Evolutionary conservation across 1,140 invertebrate species (phyloP).

Genomic region (Araneus ventricosus): DNA sequence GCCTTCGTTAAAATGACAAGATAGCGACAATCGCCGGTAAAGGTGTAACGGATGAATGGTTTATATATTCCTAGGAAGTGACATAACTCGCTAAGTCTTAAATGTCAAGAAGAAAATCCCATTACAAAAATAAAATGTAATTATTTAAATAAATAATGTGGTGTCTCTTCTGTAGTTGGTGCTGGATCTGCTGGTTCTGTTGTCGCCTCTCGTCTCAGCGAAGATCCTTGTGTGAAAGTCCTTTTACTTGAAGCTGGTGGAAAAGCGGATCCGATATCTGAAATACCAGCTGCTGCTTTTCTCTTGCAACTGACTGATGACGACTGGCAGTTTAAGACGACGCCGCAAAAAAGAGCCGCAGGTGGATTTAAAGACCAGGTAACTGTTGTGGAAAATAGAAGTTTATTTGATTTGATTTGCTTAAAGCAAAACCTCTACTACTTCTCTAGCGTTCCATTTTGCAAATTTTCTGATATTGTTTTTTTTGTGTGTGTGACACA

Average conservation of each 20-base stretch:
- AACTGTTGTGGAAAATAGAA: background rate
- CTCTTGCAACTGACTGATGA: constrained; percentile 80
- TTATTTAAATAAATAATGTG: too few relatives aligned
- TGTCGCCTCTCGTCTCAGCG: constrained; percentile 84
- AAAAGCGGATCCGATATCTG: constrained; percentile 92
- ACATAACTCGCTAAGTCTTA: too few relatives aligned
- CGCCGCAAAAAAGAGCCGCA: constrained; percentile 82
- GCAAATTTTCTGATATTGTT: too few relatives aligned
- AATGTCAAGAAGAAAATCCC: background rate
- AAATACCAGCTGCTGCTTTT: constrained; percentile 89
- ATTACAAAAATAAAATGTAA: too few relatives aligned
- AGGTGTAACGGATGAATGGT: too few relatives aligned
- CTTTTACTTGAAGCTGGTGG: constrained; percentile 86
- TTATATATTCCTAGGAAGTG: too few relatives aligned
- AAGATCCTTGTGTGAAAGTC: constrained; percentile 83
- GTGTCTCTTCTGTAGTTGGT: constrained; percentile 83
- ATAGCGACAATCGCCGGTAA: too few relatives aligned
- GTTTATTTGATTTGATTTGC: too few relatives aligned
- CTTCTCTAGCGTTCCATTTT: too few relatives aligned
- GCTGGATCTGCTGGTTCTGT: constrained; percentile 87
- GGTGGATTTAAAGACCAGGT: constrained; percentile 87
- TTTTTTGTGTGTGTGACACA: too few relatives aligned
- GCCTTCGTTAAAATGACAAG: too few relatives aligned
- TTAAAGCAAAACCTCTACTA: too few relatives aligned
- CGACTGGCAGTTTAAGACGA: constrained; percentile 87